Conservation (phyloP, 2,888 invertebrate genomes). For the Agrotis puta region DNA sequence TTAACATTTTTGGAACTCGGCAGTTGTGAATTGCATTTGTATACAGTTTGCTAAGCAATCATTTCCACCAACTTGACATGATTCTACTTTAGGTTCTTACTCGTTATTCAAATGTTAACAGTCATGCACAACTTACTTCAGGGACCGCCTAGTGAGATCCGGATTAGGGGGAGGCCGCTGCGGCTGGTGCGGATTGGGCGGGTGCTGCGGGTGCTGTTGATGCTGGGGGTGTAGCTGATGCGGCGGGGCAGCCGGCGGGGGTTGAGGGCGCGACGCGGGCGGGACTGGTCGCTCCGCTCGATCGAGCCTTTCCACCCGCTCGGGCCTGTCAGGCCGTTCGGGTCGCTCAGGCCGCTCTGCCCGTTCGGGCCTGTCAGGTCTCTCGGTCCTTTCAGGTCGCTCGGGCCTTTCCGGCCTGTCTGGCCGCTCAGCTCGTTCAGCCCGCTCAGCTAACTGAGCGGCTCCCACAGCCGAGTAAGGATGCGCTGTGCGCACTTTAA, state of each 20-base stretch:
- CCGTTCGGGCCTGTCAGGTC: slow-evolving; percentile 76
- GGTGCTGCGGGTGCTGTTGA: slow-evolving; percentile 77
- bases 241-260: slow-evolving; percentile 69
- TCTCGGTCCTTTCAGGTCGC: slow-evolving; percentile 74
- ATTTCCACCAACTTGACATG: neutral
- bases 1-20: neutral
- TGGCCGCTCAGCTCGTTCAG: slow-evolving; percentile 69
- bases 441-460: slow-evolving; percentile 77
- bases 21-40: neutral
- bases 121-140: slow-evolving; percentile 90
- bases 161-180: slow-evolving; percentile 90
- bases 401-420: slow-evolving; percentile 72
- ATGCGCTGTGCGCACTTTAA: slow-evolving; percentile 93
- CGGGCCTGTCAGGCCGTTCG: slow-evolving; percentile 73
- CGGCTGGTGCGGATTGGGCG: slow-evolving; percentile 85
- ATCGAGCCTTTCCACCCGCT: slow-evolving; percentile 69
- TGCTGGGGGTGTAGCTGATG: slow-evolving; percentile 73
- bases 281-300: slow-evolving; percentile 70
- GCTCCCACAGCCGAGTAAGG: slow-evolving; percentile 81
- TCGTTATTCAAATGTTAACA: slow-evolving; percentile 9
- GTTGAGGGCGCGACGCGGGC: slow-evolving; percentile 64
- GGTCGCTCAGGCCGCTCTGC: slow-evolving; percentile 76
- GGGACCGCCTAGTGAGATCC: slow-evolving; percentile 94
- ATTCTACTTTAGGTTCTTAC: slow-evolving; percentile 12
- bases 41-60: neutral